Base-by-base conservation (phyloP, 2,113 vertebrate species). In the Dermatemys mawii region DNA sequence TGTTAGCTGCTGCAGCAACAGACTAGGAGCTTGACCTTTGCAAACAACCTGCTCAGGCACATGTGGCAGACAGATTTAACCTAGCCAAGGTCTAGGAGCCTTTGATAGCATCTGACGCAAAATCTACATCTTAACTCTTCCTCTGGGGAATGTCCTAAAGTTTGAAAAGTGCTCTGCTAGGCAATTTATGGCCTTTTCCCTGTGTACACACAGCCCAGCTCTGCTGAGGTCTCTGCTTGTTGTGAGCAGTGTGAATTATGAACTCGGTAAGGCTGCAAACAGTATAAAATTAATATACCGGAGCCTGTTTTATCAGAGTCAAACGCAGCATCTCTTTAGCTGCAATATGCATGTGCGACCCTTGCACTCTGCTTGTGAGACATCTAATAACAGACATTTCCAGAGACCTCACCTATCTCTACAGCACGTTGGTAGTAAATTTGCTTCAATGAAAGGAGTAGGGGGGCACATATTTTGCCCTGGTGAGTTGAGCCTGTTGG, bases 71-170 rank as follows among this genome's bases (percentile, higher is more conserved):
- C 70, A 96, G 92, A 96, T 97, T 98, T 88, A 97, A 98, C 89
- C 92, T 78, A 88, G 95, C 95, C 95, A 93, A 89, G 93, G 94
- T 90, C 92, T 88, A 90, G 85, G 82, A 93, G 96, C 91, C 96
- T 95, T 93, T 96, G 94, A 97, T 95, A 83, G 94, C 96, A 88
- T 97, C 97, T 98, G 98, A 98, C 92, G 83, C 97, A 98, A 90
- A 95, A 92, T 44, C 96, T 97, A 96, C 97, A 98, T 97, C 97
- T 83, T 89, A 93, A 96, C 97, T 97, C 95, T 97, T 95, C 97
- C 97, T 96, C 91, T 44, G n/a, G 90, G 97, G 97, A 97, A 95
- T 2, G 95, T 96, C 94, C 95, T 86, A 93, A 91, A 87, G 93
- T 95, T 94, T 41, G 97, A 91, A 80, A 94, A 48, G 94, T 87